These are phyloP conservation scores for Pseudopodoces humilis DNA, from an alignment of 2,113 vertebrate species.

Conservation along the genomic window DNA sequence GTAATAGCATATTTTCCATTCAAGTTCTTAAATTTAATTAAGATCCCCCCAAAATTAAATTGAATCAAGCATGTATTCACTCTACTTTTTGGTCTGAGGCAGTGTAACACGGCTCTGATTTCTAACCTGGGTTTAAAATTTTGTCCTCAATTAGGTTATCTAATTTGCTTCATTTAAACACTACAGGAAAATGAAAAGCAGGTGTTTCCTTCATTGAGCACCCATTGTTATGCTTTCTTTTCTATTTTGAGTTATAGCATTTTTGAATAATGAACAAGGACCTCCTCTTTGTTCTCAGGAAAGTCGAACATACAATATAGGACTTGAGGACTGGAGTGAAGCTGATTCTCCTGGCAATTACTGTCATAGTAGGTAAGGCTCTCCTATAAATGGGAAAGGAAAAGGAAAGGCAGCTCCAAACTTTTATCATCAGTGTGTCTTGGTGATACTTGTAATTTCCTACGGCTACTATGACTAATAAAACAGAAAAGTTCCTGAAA, in stretches of 20 bases:
- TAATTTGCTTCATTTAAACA: slow-evolving; percentile 35
- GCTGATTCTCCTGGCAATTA: neutral
- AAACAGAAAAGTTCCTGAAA: neutral
- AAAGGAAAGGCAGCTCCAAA: neutral
- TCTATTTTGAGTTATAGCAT: neutral
- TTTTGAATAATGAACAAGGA: neutral
- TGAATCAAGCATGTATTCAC: neutral
- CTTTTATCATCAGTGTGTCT: neutral
- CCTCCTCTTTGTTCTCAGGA: neutral
- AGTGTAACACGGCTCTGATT: neutral
- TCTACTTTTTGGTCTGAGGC: neutral
- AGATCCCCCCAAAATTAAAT: neutral
- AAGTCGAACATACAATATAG: rapidly evolving
- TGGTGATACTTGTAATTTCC: neutral
- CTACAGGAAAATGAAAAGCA: slow-evolving; percentile 36
- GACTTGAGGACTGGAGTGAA: neutral
- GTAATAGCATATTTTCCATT: neutral
- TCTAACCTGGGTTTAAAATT: slow-evolving; percentile 33
- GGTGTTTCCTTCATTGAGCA: slow-evolving; percentile 28
- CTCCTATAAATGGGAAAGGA: neutral
- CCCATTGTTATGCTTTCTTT: slow-evolving; percentile 19
- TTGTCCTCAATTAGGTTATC: slow-evolving; percentile 19
- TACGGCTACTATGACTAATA: neutral
- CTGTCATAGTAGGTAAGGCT: neutral
- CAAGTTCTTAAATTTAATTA: neutral